Base-by-base conservation (phyloP, 2,888 invertebrate species). In the Taphrorychus bicolor region DNA sequence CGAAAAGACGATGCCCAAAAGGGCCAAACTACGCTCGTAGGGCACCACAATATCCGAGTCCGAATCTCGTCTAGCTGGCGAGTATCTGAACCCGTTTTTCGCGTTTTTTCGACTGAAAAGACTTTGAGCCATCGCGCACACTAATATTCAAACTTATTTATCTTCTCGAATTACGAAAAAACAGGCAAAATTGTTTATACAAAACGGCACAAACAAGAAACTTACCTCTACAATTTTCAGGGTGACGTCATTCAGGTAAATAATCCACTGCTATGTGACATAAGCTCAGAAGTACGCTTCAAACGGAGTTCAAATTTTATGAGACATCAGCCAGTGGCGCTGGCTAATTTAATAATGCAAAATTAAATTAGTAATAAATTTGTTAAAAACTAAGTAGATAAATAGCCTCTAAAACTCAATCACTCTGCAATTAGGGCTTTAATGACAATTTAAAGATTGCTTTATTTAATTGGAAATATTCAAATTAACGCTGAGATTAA, bases 11-110 rank as follows among this genome's bases (percentile, higher is more conserved):
- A 80, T 70, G 42, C 80, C 81, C 65, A 72, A 75, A 52, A 77
- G 49, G n/a, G 78, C 80, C 49, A 80, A 73, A 73, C 72, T 78
- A 75, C 77, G 74, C 74, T 81, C 81, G 71, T 73, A 78, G 53
- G 77, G 60, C 60, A 75, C 69, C 2, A 73, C 48, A 24, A 41
- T 51, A 32, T 76, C 72, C 61, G 71, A 65, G 40, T 65, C 59
- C 56, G 66, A 59, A 70, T 71, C 73, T 66, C 68, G 72, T 71
- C 45, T 48, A 59, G 59, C 72, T 59, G 22, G 61, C 54, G 32
- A 59, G 52, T 52, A 66, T 70, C 61, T 23, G 14, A 22, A 24
- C 22, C 9, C 60, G 40, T 32, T 58, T 69, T 32, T 19, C 19
- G 14, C 4, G 17, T 9, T 68, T 56, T 66, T 70, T 62, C 70